phyloP scores from a whole-genome alignment of 2,797 vertebrate species.

The Hydrolagus colliei region DNA sequence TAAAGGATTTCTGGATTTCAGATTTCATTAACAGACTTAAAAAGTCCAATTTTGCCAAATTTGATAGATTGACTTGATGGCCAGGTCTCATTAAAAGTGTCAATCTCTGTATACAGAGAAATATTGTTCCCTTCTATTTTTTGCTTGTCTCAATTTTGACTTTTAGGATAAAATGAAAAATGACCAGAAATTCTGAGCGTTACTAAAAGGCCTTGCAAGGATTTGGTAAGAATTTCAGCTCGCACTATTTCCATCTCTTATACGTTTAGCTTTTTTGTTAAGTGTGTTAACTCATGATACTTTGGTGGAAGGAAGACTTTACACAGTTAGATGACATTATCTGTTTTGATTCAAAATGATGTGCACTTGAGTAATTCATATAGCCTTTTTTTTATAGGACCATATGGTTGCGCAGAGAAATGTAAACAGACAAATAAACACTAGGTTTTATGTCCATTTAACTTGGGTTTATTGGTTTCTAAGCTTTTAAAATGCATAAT shows the following conservation, averaged over 20 bases:
- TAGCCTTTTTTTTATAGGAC: background rate
- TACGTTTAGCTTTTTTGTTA: background rate
- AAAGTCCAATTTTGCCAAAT: background rate
- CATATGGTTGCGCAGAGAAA: constrained; percentile 8
- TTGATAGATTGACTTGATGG: background rate
- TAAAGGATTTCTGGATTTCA: background rate
- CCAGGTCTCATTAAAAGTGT: background rate
- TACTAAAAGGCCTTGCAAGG: too few species aligned
- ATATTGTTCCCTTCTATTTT: background rate
- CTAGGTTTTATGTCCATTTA: background rate
- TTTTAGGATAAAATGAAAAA: background rate
- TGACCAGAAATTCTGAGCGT: background rate
- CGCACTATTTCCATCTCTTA: background rate
- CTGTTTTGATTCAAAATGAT: background rate
- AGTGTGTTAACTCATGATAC: background rate
- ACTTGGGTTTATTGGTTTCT: background rate
- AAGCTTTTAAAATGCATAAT: background rate
- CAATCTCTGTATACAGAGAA: background rate
- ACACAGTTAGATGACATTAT: background rate
- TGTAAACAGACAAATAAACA: background rate
- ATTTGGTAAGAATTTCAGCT: background rate
- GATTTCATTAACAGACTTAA: background rate
- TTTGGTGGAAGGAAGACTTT: background rate
- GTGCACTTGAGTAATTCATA: background rate
- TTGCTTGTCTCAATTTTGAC: background rate